These are phyloP conservation scores for Pterophyllum scalare DNA, from an alignment of 2,113 vertebrate genomes.

Conservation along the genomic window DNA sequence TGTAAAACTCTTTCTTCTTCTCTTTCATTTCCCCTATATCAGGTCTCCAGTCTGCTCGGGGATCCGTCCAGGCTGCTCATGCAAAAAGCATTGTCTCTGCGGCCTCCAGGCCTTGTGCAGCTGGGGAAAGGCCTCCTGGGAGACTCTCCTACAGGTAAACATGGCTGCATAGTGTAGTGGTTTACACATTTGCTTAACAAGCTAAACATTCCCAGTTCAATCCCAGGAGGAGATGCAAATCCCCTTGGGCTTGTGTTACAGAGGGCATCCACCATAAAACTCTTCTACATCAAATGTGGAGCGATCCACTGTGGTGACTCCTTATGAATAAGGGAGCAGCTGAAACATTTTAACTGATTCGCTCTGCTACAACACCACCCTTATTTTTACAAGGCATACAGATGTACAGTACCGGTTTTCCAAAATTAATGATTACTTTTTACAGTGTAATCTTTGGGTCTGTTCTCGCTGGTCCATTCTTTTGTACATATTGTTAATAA, in stretches of 20 bases:
- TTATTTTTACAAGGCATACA: not conserved
- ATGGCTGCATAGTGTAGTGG: not conserved
- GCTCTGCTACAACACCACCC: not conserved
- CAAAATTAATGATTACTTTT: not conserved
- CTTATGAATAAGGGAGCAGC: not conserved
- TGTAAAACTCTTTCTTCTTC: not conserved
- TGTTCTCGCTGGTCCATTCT: not conserved
- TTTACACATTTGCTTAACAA: not conserved
- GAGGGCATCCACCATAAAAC: not conserved
- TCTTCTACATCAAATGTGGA: not conserved
- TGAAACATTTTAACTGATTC: not conserved
- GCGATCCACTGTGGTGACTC: not conserved
- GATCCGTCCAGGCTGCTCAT: constrained; percentile 90
- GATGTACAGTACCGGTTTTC: not conserved
- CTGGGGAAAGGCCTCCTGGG: constrained; percentile 87
- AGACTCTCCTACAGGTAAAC: constrained; percentile 90
- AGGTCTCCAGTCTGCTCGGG: constrained; percentile 93
- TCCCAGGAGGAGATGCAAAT: not conserved
- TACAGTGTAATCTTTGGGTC: not conserved
- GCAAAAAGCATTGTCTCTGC: constrained; percentile 87
- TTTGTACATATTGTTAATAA: not conserved
- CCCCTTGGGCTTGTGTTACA: not conserved
- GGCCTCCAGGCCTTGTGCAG: constrained; percentile 78
- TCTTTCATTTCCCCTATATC: constrained; percentile 4
- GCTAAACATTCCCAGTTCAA: not conserved